Percentiles rank a stretch among this genome's conserved stretches.
phyloP scores from a whole-genome alignment of 2,888 invertebrate genomes.

The Xanthostigma xanthostigma region DNA sequence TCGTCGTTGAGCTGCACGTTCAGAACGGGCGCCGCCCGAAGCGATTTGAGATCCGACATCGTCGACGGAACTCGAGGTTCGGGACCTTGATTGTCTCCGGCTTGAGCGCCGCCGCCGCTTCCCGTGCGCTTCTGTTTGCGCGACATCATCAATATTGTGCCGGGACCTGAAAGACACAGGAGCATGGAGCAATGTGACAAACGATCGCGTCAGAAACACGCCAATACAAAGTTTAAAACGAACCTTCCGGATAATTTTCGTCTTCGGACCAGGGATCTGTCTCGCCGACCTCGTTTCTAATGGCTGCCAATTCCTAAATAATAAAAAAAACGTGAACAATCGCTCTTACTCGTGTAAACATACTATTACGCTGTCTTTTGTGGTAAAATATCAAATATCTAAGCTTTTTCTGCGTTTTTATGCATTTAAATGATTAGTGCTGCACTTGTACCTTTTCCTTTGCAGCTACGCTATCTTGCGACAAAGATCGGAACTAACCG shows the following conservation, averaged over 20 bases:
- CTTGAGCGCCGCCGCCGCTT: slow-evolving; percentile 25
- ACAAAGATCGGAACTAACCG: no score
- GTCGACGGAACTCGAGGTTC: slow-evolving; percentile 32
- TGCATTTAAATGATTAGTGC: no score
- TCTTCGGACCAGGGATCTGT: slow-evolving; percentile 50
- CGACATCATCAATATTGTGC: slow-evolving; percentile 20
- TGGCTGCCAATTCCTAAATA: slow-evolving; percentile 53
- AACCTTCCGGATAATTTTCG: slow-evolving; percentile 59
- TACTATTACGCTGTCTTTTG: no score
- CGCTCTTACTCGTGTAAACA: not conserved
- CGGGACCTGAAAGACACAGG: not conserved
- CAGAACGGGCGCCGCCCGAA: slow-evolving; percentile 26
- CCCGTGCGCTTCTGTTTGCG: slow-evolving; percentile 42
- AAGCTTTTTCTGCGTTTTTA: no score
- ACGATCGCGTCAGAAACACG: not conserved
- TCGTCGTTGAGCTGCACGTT: slow-evolving; percentile 39
- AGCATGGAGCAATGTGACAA: no score
- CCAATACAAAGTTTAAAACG: not conserved
- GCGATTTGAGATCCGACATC: slow-evolving; percentile 18
- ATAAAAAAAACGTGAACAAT: slow-evolving; percentile 10
- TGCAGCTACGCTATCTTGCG: no score
- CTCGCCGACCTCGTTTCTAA: slow-evolving; percentile 57
- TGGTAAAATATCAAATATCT: no score
- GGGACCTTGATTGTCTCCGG: slow-evolving; percentile 21
- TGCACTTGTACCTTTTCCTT: no score